Evolutionary conservation across 2,797 vertebrate genomes (phyloP), one percentile per base, ranked within the genome.

Genomic region (Pangasius djambal): DNA sequence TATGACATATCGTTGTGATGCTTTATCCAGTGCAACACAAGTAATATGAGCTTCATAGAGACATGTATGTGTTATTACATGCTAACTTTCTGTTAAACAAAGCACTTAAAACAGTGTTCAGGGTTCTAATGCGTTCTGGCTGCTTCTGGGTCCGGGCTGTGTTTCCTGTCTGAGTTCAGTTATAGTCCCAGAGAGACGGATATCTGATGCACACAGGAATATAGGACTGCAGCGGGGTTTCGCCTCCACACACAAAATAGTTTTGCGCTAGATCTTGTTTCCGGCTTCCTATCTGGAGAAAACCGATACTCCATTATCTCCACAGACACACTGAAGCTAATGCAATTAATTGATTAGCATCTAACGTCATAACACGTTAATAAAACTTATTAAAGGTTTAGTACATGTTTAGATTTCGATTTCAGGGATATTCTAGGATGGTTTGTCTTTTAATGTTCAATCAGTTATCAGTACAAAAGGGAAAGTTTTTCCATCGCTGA

Each of bases 91-190:
- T 18, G 34, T 28, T 37, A 82, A 82, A 59, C 78, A 34, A 82
- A 82, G 65, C 37, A 15, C 16, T 15, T 22, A 50, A 74, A 34
- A 65, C 31, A 84, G 37, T 16, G 7, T 55, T 52, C 52, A 22
- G 44, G 22, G 74, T 50, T 65, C 25, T 52, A 63, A 87, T 67
- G 37, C 7, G 44, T 22, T 63, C 61, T 81, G 34, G 50, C 37
- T 65, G 65, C 57, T 72, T 70, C 61, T 85, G 72, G 79, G 61
- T 40, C 34, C 63, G 37, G 50, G 67, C 34, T 50, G 61, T 9
- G 10, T 61, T 59, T 91, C 87, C 87, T 90, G 74, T 87, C 86
- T 1, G 63, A 74, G 48, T 59, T 85, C 86, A 55, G 57, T 83
- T 90, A 74, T 9, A 74, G 67, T 83, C 65, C 89, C 90, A 85